Evolutionary conservation across 2,888 invertebrate species (phyloP).

Genomic region (Gryllus longicercus): DNA sequence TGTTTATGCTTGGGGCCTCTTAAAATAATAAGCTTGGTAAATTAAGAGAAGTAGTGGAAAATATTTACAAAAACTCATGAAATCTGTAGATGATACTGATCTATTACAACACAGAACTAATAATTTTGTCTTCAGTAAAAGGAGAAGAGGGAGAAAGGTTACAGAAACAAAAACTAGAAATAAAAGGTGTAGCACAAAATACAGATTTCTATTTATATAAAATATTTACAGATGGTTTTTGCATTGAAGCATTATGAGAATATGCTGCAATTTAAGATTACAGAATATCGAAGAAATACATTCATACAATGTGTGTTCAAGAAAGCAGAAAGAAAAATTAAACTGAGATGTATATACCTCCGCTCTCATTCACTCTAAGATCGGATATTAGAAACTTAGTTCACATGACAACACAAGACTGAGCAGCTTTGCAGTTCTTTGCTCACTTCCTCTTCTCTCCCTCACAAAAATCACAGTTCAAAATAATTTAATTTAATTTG

Average conservation of each 20-base stretch:
- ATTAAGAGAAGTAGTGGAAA: too few relatives aligned
- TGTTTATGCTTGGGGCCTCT: too few relatives aligned
- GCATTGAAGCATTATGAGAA: background rate
- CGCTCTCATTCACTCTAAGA: background rate
- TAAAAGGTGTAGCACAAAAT: background rate
- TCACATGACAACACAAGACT: background rate
- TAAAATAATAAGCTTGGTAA: too few relatives aligned
- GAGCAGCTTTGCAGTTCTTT: too few relatives aligned
- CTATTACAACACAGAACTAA: too few relatives aligned
- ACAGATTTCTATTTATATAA: constrained; percentile 4
- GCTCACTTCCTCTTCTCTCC: too few relatives aligned
- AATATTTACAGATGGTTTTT: background rate
- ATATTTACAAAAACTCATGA: too few relatives aligned
- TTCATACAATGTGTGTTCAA: background rate
- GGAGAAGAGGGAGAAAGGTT: too few relatives aligned
- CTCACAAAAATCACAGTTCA: background rate
- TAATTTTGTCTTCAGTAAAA: too few relatives aligned
- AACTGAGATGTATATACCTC: background rate
- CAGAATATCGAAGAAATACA: background rate
- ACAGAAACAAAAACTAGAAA: too few relatives aligned
- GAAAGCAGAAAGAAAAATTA: background rate
- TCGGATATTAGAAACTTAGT: background rate
- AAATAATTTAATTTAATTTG: background rate
- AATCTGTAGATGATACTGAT: too few relatives aligned
- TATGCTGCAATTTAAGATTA: background rate